A percentile compares a stretch with the other conserved stretches of the same genome.
phyloP scores from a whole-genome alignment of 2,113 vertebrate genomes.

The Spilogale gracilis region DNA sequence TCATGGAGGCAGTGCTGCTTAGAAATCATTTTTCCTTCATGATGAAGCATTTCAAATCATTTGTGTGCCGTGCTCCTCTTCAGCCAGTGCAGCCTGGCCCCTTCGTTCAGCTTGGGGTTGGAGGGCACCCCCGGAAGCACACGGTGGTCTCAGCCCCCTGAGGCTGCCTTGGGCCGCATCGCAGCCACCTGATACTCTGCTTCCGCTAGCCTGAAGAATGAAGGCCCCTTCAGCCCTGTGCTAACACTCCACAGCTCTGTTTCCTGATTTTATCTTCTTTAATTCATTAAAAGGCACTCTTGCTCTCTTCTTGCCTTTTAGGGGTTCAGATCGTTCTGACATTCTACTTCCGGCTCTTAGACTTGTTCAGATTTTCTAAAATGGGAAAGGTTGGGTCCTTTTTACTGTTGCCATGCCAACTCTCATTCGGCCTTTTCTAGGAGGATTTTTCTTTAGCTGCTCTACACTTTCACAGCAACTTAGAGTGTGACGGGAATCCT shows the following conservation, averaged over 20 bases:
- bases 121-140: conserved; percentile 80
- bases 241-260: not conserved
- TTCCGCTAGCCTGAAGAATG: conserved; percentile 49
- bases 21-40: not conserved
- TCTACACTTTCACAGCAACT: conserved; percentile 83
- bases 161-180: conserved; percentile 71
- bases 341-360: conserved; percentile 56
- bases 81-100: conserved; percentile 74
- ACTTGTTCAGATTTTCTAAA: conserved; percentile 79
- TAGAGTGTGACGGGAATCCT: conserved; percentile 80
- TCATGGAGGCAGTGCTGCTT: not conserved
- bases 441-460: conserved; percentile 73
- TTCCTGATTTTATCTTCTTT: conserved; percentile 64
- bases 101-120: conserved; percentile 76
- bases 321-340: conserved; percentile 10
- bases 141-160: conserved; percentile 59
- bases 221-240: conserved; percentile 37
- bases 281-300: conserved; percentile 18
- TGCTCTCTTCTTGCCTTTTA: conserved; percentile 45
- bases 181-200: conserved; percentile 74
- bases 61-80: not conserved
- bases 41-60: not conserved
- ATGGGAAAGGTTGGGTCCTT: conserved; percentile 44
- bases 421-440: conserved; percentile 66
- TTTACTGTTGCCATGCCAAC: conserved; percentile 86